These are phyloP conservation scores for Pachyrhynchus sulphureomaculatus DNA, from an alignment of 1,140 invertebrate genomes.

Conservation along the genomic window DNA sequence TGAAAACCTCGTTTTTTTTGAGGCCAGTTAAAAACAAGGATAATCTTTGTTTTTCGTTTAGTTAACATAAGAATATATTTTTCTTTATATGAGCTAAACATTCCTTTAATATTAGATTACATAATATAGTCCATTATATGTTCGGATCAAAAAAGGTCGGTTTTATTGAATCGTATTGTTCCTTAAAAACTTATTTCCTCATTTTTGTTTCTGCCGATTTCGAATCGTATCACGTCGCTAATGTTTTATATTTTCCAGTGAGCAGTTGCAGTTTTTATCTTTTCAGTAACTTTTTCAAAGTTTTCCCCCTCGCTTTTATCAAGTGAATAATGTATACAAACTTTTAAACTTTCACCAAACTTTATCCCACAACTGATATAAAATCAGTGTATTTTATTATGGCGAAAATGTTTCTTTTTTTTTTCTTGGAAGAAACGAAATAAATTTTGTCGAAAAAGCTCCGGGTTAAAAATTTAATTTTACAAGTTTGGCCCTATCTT, in stretches of 20 bases:
- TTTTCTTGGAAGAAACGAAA: background rate
- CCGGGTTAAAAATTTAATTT: no score
- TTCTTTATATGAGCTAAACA: no score
- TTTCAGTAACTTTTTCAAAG: constrained; percentile 5
- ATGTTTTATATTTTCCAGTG: constrained; percentile 15
- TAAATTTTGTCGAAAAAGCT: background rate
- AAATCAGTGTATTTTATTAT: constrained; percentile 13
- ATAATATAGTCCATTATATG: no score
- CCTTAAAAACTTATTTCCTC: no score
- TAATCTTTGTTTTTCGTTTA: no score
- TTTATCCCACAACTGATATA: constrained; percentile 5
- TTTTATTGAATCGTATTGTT: no score
- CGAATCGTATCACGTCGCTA: background rate
- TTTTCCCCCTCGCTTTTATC: constrained; percentile 11
- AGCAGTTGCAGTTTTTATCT: constrained; percentile 15
- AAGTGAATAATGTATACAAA: constrained; percentile 18
- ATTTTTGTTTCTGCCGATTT: background rate
- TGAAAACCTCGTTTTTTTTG: no score
- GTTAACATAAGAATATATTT: no score
- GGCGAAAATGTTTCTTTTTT: background rate
- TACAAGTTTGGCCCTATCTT: no score
- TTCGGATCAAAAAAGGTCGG: no score
- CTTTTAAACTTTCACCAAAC: constrained; percentile 16
- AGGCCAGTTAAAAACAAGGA: no score
- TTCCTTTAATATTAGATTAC: no score